Percentiles rank a stretch among this genome's conserved stretches.
phyloP scores from a whole-genome alignment of 2,113 vertebrate genomes.

The Cromileptes altivelis region DNA sequence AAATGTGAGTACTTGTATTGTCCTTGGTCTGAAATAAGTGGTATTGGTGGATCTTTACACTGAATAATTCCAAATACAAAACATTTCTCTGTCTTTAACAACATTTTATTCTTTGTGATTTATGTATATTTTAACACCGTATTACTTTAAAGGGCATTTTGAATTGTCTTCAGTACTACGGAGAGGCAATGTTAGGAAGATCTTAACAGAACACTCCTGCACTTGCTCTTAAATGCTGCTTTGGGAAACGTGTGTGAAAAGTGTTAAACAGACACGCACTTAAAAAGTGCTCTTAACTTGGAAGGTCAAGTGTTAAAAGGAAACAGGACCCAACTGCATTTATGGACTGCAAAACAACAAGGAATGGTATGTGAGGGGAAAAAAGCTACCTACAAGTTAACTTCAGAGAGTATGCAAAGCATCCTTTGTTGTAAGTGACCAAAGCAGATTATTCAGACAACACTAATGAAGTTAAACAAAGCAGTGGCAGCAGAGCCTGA shows the following conservation, averaged over 20 bases:
- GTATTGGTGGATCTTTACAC: no score
- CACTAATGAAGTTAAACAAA: constrained; percentile 93
- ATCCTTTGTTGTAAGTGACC: constrained; percentile 83
- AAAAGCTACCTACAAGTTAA: constrained; percentile 77
- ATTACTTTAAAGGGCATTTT: neutral
- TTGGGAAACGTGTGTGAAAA: neutral
- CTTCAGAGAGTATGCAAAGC: constrained; percentile 87
- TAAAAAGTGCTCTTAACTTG: neutral
- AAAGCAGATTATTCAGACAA: constrained; percentile 88
- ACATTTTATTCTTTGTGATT: no score
- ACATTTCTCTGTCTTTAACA: no score
- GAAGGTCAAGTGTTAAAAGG: constrained; percentile 2
- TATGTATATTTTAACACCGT: no score
- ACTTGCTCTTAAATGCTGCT: neutral
- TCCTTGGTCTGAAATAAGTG: no score
- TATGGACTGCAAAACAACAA: constrained; percentile 10
- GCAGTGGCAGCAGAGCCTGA: constrained; percentile 84
- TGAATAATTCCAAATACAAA: no score
- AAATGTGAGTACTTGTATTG: no score
- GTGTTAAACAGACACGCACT: neutral
- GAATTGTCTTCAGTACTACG: neutral
- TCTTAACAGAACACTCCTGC: neutral
- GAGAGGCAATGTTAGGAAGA: neutral
- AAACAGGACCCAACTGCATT: neutral
- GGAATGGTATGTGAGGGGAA: neutral